phyloP scores from a whole-genome alignment of 2,888 invertebrate genomes.

The Meta bourneti region DNA sequence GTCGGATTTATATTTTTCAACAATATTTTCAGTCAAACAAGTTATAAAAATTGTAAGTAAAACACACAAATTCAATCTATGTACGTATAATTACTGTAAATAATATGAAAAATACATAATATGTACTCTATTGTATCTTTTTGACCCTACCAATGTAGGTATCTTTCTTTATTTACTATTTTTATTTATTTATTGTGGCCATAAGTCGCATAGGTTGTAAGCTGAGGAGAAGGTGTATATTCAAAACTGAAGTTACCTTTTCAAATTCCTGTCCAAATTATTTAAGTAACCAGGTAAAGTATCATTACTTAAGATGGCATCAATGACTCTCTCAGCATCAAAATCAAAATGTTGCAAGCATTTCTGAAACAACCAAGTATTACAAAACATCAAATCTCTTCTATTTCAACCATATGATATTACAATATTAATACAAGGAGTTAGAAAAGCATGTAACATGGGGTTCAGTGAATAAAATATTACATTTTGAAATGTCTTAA shows the following conservation, averaged over 20 bases:
- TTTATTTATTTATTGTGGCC: too few species aligned
- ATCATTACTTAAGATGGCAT: conserved; percentile 88
- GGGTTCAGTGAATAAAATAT: neutral
- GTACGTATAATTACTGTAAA: too few species aligned
- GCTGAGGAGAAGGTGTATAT: too few species aligned
- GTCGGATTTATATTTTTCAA: too few species aligned
- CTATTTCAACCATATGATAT: neutral
- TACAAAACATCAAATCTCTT: neutral
- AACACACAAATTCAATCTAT: too few species aligned
- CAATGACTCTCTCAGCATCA: conserved; percentile 88
- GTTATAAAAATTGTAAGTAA: too few species aligned
- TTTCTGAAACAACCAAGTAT: conserved; percentile 83
- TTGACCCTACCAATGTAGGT: too few species aligned
- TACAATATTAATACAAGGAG: conserved; percentile 78
- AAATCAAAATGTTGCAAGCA: conserved; percentile 89
- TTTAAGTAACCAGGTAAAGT: conserved; percentile 83
- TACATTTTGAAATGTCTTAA: neutral
- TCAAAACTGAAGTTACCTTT: conserved; percentile 39
- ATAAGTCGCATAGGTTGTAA: too few species aligned
- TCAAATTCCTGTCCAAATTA: conserved; percentile 79
- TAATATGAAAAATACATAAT: too few species aligned
- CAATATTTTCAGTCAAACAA: too few species aligned
- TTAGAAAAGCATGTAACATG: neutral
- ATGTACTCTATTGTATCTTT: too few species aligned
- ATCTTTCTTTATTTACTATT: too few species aligned